Evolutionary conservation across 30 jellyfish, hydroid and myxozoan species (phyloP).

Genomic region (Aurelia sp.): DNA sequence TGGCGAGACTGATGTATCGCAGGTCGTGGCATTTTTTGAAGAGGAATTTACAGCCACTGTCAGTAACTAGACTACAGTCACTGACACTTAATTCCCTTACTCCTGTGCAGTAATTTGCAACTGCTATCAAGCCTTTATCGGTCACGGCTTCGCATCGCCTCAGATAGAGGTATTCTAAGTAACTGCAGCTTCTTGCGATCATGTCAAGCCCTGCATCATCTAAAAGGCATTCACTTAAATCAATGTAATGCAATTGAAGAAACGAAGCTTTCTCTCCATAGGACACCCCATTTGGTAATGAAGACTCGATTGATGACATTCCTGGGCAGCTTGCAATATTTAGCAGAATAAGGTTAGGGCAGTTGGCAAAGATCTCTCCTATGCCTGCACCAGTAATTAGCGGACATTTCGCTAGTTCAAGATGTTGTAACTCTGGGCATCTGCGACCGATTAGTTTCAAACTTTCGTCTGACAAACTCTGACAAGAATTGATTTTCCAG

Average conservation of each 20-base stretch:
- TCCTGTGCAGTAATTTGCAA: slow-evolving; percentile 77
- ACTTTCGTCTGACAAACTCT: slow-evolving; percentile 75
- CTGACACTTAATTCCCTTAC: slow-evolving; percentile 82
- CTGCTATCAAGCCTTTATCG: slow-evolving; percentile 69
- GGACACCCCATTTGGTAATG: slow-evolving; percentile 42
- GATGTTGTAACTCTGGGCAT: slow-evolving; percentile 79
- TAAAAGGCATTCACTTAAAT: slow-evolving; percentile 78
- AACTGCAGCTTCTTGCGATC: slow-evolving; percentile 73
- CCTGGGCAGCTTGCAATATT: slow-evolving; percentile 75
- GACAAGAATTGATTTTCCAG: slow-evolving; percentile 52
- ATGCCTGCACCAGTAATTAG: slow-evolving; percentile 78
- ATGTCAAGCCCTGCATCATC: slow-evolving; percentile 64
- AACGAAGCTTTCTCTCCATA: slow-evolving; percentile 85
- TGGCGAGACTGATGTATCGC: slow-evolving; percentile 88
- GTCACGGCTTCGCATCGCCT: slow-evolving; percentile 84
- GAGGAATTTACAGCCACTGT: slow-evolving; percentile 70
- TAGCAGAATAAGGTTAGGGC: slow-evolving; percentile 80
- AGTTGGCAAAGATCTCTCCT: slow-evolving; percentile 68
- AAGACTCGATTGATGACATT: slow-evolving; percentile 45
- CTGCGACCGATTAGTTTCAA: slow-evolving; percentile 69
- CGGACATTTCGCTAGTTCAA: slow-evolving; percentile 71
- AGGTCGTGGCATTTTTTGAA: slow-evolving; percentile 68
- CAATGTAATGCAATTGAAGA: slow-evolving; percentile 79
- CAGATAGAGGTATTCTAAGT: slow-evolving; percentile 75
- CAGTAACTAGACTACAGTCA: slow-evolving; percentile 76